Evolutionary conservation across 2,113 vertebrate species (phyloP).

Genomic region (Melanerpes aurifrons): DNA sequence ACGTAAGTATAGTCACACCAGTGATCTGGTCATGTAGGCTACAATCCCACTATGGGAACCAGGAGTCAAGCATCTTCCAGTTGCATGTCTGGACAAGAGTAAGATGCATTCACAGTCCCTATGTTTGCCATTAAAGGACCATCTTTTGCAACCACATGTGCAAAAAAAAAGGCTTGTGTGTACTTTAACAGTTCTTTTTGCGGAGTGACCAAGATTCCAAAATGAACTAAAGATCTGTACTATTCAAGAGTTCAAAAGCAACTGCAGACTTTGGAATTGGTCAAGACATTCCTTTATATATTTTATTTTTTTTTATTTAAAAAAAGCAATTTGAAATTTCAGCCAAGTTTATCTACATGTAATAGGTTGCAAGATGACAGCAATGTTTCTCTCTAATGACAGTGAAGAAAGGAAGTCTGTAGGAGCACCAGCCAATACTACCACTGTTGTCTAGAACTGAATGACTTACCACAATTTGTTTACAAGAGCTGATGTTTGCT

Average conservation of each 20-base stretch:
- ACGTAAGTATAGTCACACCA: not conserved
- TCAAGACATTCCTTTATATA: not conserved
- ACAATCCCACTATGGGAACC: not conserved
- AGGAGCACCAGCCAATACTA: not conserved
- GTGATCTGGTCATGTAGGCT: not conserved
- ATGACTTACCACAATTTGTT: not conserved
- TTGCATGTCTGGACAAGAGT: not conserved
- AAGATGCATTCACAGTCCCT: not conserved
- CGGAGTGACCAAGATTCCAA: not conserved
- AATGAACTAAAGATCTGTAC: not conserved
- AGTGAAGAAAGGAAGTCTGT: not conserved
- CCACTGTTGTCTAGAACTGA: not conserved
- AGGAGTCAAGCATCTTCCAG: not conserved
- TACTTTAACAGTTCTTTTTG: not conserved
- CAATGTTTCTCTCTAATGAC: not conserved
- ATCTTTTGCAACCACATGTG: not conserved
- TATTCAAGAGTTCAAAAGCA: not conserved
- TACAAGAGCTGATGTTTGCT: not conserved
- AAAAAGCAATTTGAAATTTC: not conserved
- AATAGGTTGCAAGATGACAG: not conserved
- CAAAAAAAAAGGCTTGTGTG: not conserved
- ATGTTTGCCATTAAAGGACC: accelerated
- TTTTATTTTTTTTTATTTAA: not conserved
- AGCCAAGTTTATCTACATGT: not conserved
- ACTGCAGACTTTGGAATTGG: not conserved